Evolutionary conservation across 2,797 vertebrate genomes (phyloP).

Genomic region (Trematomus bernacchii): DNA sequence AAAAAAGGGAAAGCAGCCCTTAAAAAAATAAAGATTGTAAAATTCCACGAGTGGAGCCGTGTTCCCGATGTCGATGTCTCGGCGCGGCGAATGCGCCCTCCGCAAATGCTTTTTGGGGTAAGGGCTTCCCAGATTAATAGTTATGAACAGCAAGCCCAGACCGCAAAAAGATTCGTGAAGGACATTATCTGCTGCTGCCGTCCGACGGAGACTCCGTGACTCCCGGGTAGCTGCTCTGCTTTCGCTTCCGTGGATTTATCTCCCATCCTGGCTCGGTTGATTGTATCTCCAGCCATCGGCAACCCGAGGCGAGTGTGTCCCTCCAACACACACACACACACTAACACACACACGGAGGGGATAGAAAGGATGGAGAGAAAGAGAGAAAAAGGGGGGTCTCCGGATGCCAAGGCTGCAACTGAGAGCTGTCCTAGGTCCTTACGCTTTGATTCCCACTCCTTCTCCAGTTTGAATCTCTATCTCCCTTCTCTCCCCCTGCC

Average conservation of each 20-base stretch:
- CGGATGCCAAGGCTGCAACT: constrained; percentile 78
- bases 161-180: constrained; percentile 99
- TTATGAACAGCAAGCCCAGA: constrained; percentile 98
- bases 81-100: constrained; percentile 91
- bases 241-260: constrained; percentile 64
- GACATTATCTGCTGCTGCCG: constrained; percentile 80
- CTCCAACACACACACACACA: constrained; percentile 61
- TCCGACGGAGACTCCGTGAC: constrained; percentile 79
- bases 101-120: constrained; percentile 99
- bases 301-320: constrained; percentile 78
- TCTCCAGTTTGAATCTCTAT: constrained; percentile 76
- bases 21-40: constrained; percentile 48
- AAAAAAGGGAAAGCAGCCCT: constrained; percentile 45
- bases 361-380: constrained; percentile 48
- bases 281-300: constrained; percentile 80
- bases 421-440: constrained; percentile 86
- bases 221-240: constrained; percentile 64
- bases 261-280: constrained; percentile 72
- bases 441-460: constrained; percentile 64
- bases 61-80: constrained; percentile 67
- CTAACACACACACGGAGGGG: constrained; percentile 27
- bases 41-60: constrained; percentile 79
- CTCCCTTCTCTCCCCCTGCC: constrained; percentile 36
- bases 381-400: constrained; percentile 68
- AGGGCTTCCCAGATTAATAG: constrained; percentile 99